Percentiles rank a stretch among this genome's conserved stretches.
Conservation (phyloP, 92 coral and sea anemone species). For the Virgularia gustaviana region DNA sequence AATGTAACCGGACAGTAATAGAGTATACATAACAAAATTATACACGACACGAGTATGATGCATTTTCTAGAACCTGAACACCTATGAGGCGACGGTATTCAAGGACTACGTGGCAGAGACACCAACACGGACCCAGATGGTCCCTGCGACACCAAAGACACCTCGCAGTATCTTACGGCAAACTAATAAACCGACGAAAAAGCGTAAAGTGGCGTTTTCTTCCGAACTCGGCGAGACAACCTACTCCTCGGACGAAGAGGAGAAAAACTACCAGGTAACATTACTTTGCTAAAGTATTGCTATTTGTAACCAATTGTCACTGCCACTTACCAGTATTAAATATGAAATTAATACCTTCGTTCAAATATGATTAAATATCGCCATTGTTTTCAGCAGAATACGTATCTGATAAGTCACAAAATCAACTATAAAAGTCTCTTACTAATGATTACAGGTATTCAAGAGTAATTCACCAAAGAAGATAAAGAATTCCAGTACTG, state of each 20-base stretch:
- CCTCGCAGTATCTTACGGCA: constrained; percentile 77
- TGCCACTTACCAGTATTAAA: no score
- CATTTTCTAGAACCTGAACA: no score
- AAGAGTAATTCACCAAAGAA: constrained; percentile 10
- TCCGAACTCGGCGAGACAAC: constrained; percentile 58
- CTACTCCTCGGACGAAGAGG: constrained; percentile 65
- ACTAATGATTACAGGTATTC: no score
- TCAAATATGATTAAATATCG: no score
- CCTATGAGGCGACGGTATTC: no score
- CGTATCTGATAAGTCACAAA: no score
- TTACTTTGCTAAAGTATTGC: not conserved
- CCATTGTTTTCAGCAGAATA: no score
- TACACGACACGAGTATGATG: not conserved
- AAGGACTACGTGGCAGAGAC: constrained; percentile 34
- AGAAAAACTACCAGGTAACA: constrained; percentile 48
- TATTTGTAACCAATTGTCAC: no score
- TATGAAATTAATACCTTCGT: no score
- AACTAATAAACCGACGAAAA: constrained; percentile 58
- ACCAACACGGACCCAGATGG: constrained; percentile 40
- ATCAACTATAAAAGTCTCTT: no score
- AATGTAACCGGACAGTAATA: no score
- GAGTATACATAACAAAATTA: no score
- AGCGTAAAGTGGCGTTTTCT: constrained; percentile 82
- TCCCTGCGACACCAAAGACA: constrained; percentile 56
- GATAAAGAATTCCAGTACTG: not conserved